Percentiles rank a stretch among this genome's conserved stretches.
These are phyloP conservation scores for Drosophila sp. DNA, from an alignment of 1,140 invertebrate species.

Conservation along the genomic window DNA sequence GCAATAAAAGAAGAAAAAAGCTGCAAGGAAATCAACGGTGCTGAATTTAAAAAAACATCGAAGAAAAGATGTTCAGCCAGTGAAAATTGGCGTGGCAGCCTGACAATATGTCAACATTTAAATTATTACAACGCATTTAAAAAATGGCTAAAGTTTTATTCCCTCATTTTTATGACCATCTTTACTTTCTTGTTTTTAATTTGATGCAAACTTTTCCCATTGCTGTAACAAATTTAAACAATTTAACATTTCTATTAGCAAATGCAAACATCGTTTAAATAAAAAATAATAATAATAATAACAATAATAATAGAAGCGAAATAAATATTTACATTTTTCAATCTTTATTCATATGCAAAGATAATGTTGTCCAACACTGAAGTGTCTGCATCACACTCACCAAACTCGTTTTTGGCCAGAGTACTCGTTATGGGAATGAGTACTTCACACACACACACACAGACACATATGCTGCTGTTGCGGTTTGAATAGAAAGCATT, in stretches of 20 bases:
- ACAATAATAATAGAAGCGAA: constrained; percentile 24
- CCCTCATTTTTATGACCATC: constrained; percentile 28
- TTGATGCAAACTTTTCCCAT: constrained; percentile 13
- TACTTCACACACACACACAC: constrained; percentile 2
- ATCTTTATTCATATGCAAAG: constrained; percentile 53
- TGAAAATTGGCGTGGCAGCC: constrained; percentile 48
- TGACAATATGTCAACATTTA: constrained; percentile 79
- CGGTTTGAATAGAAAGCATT: constrained; percentile 67
- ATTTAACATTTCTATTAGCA: constrained; percentile 3
- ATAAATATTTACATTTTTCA: constrained; percentile 38
- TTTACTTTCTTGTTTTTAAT: constrained; percentile 12
- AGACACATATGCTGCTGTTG: constrained; percentile 56
- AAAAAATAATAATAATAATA: constrained; percentile 5
- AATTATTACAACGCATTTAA: constrained; percentile 74
- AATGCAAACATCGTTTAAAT: neutral
- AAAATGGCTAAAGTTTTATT: constrained; percentile 66
- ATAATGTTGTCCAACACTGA: constrained; percentile 39
- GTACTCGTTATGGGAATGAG: constrained; percentile 10
- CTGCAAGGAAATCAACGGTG: constrained; percentile 9
- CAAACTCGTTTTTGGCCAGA: neutral
- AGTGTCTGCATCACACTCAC: constrained; percentile 14
- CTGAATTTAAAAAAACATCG: constrained; percentile 14
- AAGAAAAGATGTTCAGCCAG: constrained; percentile 55
- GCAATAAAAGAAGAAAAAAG: constrained; percentile 63
- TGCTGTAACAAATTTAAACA: neutral